Percentiles rank a stretch among this genome's conserved stretches.
phyloP scores from a whole-genome alignment of 2,888 invertebrate genomes.

The Agapetus fuscipes region DNA sequence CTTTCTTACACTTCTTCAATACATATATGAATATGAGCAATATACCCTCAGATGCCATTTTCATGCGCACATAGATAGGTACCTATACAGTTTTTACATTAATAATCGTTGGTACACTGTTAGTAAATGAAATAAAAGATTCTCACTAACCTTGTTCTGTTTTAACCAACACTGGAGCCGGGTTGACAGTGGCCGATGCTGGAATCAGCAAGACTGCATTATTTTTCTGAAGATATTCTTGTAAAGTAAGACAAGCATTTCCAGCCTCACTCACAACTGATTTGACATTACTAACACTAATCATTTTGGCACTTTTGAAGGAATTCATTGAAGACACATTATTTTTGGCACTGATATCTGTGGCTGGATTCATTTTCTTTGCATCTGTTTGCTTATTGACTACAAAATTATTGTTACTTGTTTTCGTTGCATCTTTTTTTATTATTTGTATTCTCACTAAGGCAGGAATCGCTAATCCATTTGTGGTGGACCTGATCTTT shows the following conservation, averaged over 20 bases:
- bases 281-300: constrained; percentile 10
- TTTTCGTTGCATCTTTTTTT: constrained; percentile 9
- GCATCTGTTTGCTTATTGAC: too few species aligned
- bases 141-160: background rate
- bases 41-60: too few species aligned
- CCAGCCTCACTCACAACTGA: background rate
- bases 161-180: background rate
- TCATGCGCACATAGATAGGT: too few species aligned
- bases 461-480: constrained; percentile 12
- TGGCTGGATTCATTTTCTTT: background rate
- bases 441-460: constrained; percentile 18
- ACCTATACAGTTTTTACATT: too few species aligned
- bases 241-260: constrained; percentile 8
- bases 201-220: constrained; percentile 14
- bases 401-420: constrained; percentile 2
- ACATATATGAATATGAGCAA: too few species aligned
- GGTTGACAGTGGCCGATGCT: constrained; percentile 1
- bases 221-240: constrained; percentile 14
- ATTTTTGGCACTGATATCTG: constrained; percentile 14
- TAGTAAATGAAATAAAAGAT: too few species aligned
- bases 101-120: too few species aligned
- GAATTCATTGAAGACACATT: constrained; percentile 13
- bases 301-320: constrained; percentile 13
- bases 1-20: too few species aligned
- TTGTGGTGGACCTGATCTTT: constrained; percentile 5